Evolutionary conservation across 2,888 invertebrate genomes (phyloP), one percentile per base, ranked within the genome.

Genomic region (Archips xylosteana): DNA sequence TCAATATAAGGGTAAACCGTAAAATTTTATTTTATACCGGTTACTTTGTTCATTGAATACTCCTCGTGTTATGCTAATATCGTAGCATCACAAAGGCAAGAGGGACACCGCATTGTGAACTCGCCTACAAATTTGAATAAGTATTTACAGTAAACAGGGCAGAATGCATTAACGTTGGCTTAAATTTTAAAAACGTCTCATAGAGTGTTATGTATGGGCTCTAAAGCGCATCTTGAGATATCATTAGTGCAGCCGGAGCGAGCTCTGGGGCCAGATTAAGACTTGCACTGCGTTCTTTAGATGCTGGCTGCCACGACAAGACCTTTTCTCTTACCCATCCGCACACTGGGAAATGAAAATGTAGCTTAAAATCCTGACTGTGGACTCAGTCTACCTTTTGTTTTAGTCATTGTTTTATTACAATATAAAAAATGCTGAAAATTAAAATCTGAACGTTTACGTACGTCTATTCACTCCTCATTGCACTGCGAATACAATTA

Each of bases 161-260:
- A 87, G 87, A 90, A 92, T 87, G 89, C 94, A 92, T 93, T 93
- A 93, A 86, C 83, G 92, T 90, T 89, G 92, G 85, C 87, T 93
- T 94, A 94, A 92, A 94, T 94, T 94, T 91, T 90, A 92, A 94
- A 94, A 94, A 94, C 86, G 94, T 94, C 94, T 87, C 93, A 88
- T 92, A 91, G 87, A 94, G 88, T 88, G 92, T 92, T 91, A 94
- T 93, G 88, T 93, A 94, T 92, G 94, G 90, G 87, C 88, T 90
- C 90, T 92, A 92, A 93, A 92, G 89, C 87, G 91, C 87, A 87
- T 89, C 91, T 89, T 86, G 89, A 90, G 92, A 93, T 94, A 94
- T 94, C 94, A 93, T 94, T 94, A 94, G 90, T 88, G 85, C 87
- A 88, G 87, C 86, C 79, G 85, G 81, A 87, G 86, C 80, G 85